Conservation (phyloP, 92 coral and sea anemone species). For the Epizoanthus stellaris region DNA sequence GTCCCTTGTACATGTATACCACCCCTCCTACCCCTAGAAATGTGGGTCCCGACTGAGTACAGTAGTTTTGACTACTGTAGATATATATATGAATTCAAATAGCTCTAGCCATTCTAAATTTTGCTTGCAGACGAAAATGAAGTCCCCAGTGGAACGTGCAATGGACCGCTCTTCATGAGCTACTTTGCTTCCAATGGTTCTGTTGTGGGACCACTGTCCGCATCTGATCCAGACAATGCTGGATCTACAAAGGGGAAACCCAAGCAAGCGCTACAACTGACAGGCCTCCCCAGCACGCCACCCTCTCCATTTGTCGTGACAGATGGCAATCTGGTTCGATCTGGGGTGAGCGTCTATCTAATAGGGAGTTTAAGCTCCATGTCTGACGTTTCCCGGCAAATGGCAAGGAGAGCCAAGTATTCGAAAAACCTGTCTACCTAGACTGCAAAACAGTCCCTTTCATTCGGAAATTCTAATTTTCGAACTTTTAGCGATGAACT, state of each 20-base stretch:
- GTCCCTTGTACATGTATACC: no score
- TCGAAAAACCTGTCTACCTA: no score
- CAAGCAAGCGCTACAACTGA: not conserved
- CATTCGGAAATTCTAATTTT: no score
- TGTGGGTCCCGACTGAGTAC: no score
- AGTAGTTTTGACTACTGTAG: no score
- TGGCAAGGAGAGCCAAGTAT: no score
- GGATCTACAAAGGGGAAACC: slow-evolving; percentile 26
- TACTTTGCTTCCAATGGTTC: slow-evolving; percentile 75
- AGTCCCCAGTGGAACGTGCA: slow-evolving; percentile 73
- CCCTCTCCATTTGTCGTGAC: slow-evolving; percentile 39
- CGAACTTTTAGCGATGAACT: no score
- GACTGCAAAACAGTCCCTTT: no score
- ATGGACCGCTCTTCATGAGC: slow-evolving; percentile 51
- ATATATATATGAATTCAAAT: no score
- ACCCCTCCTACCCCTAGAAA: no score
- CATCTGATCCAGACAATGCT: slow-evolving; percentile 88
- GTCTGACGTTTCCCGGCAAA: no score
- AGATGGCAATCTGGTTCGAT: slow-evolving; percentile 56
- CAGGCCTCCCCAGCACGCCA: slow-evolving; percentile 4
- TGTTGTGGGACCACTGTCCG: slow-evolving; percentile 61
- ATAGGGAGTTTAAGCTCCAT: no score
- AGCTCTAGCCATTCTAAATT: not conserved
- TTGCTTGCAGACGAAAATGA: slow-evolving; percentile 81
- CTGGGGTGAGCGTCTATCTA: slow-evolving; percentile 39